A percentile compares a stretch with the other conserved stretches of the same genome.
phyloP scores from a whole-genome alignment of 2,888 invertebrate species.

The Drepana falcataria region DNA sequence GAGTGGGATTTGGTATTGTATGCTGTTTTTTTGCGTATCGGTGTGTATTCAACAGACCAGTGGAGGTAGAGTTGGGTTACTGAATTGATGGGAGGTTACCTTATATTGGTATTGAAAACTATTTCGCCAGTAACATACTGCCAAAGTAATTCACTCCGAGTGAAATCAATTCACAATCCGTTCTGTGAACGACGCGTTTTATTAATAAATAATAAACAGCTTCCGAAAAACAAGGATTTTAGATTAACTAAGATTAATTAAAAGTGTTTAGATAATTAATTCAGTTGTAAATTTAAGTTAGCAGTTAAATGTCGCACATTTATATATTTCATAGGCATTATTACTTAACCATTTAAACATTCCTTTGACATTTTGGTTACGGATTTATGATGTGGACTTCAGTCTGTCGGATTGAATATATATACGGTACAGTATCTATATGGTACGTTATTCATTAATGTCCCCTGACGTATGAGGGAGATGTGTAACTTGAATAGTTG shows the following conservation, averaged over 20 bases:
- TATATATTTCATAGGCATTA: constrained; percentile 75
- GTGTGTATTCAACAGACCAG: constrained; percentile 59
- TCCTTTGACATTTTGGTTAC: constrained; percentile 74
- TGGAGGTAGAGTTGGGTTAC: constrained; percentile 50
- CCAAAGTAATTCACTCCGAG: constrained; percentile 73
- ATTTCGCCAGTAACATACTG: constrained; percentile 71
- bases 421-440: no score
- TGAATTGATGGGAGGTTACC: constrained; percentile 53
- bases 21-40: constrained; percentile 64
- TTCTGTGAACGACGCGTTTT: constrained; percentile 74
- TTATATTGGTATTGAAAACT: constrained; percentile 47
- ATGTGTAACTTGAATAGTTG: constrained; percentile 9
- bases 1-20: constrained; percentile 56
- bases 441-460: no score
- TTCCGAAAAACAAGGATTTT: constrained; percentile 70
- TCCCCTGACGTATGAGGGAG: constrained; percentile 16
- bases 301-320: constrained; percentile 74
- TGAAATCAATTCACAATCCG: constrained; percentile 72
- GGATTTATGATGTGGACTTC: constrained; percentile 50
- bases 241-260: constrained; percentile 69
- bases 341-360: constrained; percentile 77
- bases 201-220: constrained; percentile 49
- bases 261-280: constrained; percentile 67
- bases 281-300: constrained; percentile 78
- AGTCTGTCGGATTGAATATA: constrained; percentile 1